A percentile compares a stretch with the other conserved stretches of the same genome.
Conservation (phyloP, 1,140 invertebrate genomes). For the Lanistes nyassanus region DNA sequence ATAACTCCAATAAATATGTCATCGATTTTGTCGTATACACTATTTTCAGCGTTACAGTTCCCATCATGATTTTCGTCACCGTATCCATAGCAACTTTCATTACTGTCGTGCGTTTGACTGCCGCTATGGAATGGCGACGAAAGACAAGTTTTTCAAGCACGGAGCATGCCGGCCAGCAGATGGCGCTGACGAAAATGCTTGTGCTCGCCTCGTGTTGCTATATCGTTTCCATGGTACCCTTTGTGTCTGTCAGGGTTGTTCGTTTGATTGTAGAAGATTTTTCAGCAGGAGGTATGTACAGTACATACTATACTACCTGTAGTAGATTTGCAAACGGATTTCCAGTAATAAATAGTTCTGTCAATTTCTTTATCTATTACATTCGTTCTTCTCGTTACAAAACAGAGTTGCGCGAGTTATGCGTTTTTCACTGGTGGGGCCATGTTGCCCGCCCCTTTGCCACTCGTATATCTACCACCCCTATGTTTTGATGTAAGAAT, state of each 20-base stretch:
- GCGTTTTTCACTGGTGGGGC: too few relatives aligned
- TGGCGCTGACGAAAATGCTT: slow-evolving; percentile 3
- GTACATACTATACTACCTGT: neutral
- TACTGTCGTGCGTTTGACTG: neutral
- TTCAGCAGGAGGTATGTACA: neutral
- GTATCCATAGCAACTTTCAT: neutral
- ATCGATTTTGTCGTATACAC: too few relatives aligned
- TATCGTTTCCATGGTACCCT: neutral
- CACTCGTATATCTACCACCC: too few relatives aligned
- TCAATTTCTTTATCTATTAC: neutral
- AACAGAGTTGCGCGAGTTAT: too few relatives aligned
- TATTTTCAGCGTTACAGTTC: neutral
- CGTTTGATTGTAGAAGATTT: neutral
- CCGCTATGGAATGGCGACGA: neutral
- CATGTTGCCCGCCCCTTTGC: too few relatives aligned
- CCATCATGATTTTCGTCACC: neutral
- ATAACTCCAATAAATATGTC: too few relatives aligned
- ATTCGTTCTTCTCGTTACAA: too few relatives aligned
- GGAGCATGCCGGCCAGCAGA: neutral
- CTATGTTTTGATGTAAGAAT: too few relatives aligned
- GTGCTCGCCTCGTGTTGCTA: neutral
- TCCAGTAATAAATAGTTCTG: neutral
- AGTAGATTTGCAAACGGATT: neutral
- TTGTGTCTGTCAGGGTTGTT: neutral
- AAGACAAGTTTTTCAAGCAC: too few relatives aligned